Base-by-base conservation (phyloP, 2,888 invertebrate species). In the Digitonthophagus gazella region DNA sequence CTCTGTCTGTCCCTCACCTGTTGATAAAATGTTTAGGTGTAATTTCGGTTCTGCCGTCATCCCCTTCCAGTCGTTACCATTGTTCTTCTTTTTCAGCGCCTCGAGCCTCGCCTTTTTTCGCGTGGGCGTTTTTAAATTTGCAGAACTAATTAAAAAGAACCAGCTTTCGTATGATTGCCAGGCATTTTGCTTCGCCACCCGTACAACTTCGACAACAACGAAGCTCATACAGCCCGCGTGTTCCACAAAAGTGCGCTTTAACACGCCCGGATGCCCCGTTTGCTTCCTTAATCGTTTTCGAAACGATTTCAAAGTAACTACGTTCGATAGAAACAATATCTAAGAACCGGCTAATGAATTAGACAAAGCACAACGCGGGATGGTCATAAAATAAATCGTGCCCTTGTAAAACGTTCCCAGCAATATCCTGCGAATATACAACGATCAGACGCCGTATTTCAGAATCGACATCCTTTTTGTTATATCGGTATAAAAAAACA, bases 121-220 rank as follows among this genome's bases (percentile, higher is more conserved):
- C 44, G 65, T 65, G 44, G 65, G 65, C 44, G 65, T 44, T 65
- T 65, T 65, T 65, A 65, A 65, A 65, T 65, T 44, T 65, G 65
- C 65, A 54, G 55, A 54, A 16, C 65, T 65, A 65, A 65, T 65
- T 65, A 65, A 65, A 65, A 65, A 55, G 15, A 18, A 55, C 65
- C 54, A 65, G 44, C 65, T 14, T n/a, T 19, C 61, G 19, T 18
- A 58, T 58, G 58, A 58, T 61, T n/a, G 18, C 20, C 61, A 57
- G 57, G 14, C 11, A 44, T n/a, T 6, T 44, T 6, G 6, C 6
- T 44, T 57, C 57, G 14, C 57, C 16, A 14, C 16, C 57, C 15
- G 15, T 15, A 57, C 14, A 57, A 57, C 5, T 3, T 14, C 57
- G 57, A 57, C 16, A 11, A 14, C 1, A n/a, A 1, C 57, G 57